Evolutionary conservation across 2,888 invertebrate genomes (phyloP).

Genomic region (Caenorhabditis drosophilae): DNA sequence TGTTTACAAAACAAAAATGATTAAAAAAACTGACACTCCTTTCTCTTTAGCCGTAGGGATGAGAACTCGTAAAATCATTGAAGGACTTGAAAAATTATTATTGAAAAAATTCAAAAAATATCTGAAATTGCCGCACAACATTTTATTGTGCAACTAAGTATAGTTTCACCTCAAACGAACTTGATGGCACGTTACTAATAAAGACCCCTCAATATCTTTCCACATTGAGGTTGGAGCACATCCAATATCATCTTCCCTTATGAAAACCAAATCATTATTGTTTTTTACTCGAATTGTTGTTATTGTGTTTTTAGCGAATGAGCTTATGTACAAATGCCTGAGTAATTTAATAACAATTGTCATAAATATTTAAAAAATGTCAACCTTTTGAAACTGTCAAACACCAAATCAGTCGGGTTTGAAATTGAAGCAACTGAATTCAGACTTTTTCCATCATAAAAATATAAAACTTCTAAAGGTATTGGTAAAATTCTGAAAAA

Average conservation of each 20-base stretch:
- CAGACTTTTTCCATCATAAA: neutral
- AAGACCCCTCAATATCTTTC: constrained; percentile 33
- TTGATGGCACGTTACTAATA: constrained; percentile 24
- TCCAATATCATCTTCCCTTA: constrained; percentile 8
- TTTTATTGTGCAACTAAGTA: no score
- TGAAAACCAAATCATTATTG: neutral
- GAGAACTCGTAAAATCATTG: constrained; percentile 17
- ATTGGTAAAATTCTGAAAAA: constrained; percentile 16
- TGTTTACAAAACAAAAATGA: no score
- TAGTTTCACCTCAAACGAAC: no score
- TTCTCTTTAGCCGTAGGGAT: constrained; percentile 6
- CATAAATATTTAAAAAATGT: neutral
- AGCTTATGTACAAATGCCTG: constrained; percentile 2
- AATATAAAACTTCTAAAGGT: constrained; percentile 11
- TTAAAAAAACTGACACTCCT: constrained; percentile 8
- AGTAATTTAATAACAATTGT: neutral
- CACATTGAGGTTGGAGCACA: constrained; percentile 34
- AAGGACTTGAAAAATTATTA: constrained; percentile 6
- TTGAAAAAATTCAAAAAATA: constrained; percentile 5
- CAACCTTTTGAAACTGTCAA: constrained; percentile 3
- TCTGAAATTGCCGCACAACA: no score
- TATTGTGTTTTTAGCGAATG: neutral
- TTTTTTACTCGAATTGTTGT: neutral
- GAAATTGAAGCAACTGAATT: constrained; percentile 8
- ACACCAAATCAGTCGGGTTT: constrained; percentile 17